These are phyloP conservation scores for Gryon sp. DNA, from an alignment of 1,140 invertebrate genomes.

Conservation along the genomic window DNA sequence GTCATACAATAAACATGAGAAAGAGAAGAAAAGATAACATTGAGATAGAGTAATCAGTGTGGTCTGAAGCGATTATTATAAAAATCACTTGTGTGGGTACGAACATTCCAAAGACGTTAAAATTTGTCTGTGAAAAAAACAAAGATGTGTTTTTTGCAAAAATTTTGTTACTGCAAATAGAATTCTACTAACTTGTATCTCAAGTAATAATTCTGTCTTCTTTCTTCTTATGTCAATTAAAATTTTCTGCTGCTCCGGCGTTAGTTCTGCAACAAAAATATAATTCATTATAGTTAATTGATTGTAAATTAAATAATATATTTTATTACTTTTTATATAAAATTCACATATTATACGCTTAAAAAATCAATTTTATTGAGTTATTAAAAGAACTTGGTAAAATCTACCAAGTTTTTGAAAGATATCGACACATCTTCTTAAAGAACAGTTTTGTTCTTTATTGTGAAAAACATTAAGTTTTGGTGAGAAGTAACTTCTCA, in stretches of 20 bases:
- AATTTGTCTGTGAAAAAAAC: no score
- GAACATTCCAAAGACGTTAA: background rate
- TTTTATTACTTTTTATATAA: no score
- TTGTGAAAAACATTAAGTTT: background rate
- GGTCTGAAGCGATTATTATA: conserved; percentile 15
- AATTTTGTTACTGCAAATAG: no score
- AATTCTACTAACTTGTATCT: conserved; percentile 95
- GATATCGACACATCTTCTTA: no score
- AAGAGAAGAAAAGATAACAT: conserved; percentile 3
- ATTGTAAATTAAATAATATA: background rate
- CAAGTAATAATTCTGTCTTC: conserved; percentile 93
- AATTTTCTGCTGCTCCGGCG: conserved; percentile 93
- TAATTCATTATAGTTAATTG: background rate
- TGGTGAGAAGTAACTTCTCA: background rate
- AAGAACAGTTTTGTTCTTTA: background rate
- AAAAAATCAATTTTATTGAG: no score
- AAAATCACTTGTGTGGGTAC: conserved; percentile 11
- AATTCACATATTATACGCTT: no score
- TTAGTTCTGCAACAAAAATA: conserved; percentile 88
- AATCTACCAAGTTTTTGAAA: no score
- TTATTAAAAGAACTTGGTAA: no score
- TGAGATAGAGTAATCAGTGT: conserved; percentile 31
- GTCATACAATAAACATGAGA: conserved; percentile 20
- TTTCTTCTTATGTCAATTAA: conserved; percentile 92
- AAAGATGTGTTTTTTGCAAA: no score